Percentiles rank a stretch among this genome's conserved stretches.
These are phyloP conservation scores for Philaenus spumarius DNA, from an alignment of 1,140 invertebrate species.

Conservation along the genomic window DNA sequence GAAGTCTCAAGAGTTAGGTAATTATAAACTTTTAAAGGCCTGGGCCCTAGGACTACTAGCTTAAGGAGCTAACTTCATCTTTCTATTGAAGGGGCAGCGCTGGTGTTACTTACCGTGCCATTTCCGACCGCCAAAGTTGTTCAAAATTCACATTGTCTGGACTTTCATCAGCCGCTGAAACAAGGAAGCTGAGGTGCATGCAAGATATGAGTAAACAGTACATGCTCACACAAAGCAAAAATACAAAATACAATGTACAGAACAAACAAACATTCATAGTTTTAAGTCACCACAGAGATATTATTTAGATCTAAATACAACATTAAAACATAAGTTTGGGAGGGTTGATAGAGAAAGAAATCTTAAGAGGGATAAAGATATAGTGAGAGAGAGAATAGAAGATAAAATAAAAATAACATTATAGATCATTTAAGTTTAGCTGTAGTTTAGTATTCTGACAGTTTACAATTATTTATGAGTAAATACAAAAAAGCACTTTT, in stretches of 20 bases:
- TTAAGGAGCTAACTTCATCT: too few relatives aligned
- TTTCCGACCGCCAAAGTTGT: conserved; percentile 50
- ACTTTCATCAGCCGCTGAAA: conserved; percentile 27
- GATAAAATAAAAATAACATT: too few relatives aligned
- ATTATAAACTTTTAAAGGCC: too few relatives aligned
- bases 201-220: conserved; percentile 15
- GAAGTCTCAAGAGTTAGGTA: too few relatives aligned
- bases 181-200: conserved; percentile 25
- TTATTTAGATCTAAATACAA: not conserved
- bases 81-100: not conserved
- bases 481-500: too few relatives aligned
- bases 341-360: conserved; percentile 22
- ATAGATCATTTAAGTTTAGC: too few relatives aligned
- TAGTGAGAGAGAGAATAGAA: not conserved
- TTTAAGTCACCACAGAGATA: not conserved
- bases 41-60: too few relatives aligned
- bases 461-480: too few relatives aligned
- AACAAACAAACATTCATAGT: conserved; percentile 4
- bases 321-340: conserved; percentile 32
- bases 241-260: conserved; percentile 21
- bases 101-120: conserved; percentile 48
- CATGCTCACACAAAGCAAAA: conserved; percentile 6
- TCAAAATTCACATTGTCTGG: conserved; percentile 35
- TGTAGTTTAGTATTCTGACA: too few relatives aligned
- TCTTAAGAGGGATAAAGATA: conserved; percentile 9